These are phyloP conservation scores for Cryptocheilus praepositus DNA, from an alignment of 2,888 invertebrate species.

Conservation along the genomic window DNA sequence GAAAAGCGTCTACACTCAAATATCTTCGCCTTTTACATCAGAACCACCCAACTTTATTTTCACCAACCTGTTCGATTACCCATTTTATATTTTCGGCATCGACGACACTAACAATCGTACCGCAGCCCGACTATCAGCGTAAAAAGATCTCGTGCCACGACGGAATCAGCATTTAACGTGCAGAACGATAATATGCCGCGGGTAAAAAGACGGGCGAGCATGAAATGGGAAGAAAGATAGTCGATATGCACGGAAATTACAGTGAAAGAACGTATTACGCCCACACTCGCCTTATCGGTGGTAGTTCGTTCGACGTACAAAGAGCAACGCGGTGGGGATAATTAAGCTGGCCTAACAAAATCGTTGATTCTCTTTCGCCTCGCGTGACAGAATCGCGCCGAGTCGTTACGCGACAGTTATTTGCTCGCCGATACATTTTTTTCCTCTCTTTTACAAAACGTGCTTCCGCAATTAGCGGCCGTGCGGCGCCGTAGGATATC, in stretches of 20 bases:
- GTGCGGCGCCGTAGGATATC: conserved; percentile 24
- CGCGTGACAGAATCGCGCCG: conserved; percentile 42
- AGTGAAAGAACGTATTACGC: neutral
- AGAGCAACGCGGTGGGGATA: conserved; percentile 21
- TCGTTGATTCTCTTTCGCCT: conserved; percentile 43
- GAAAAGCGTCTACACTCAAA: too few relatives aligned
- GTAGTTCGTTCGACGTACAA: too few relatives aligned
- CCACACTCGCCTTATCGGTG: too few relatives aligned
- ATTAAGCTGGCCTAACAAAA: conserved; percentile 43
- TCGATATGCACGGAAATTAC: too few relatives aligned
- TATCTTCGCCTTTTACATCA: too few relatives aligned
- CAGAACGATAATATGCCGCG: neutral
- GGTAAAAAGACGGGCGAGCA: conserved; percentile 18
- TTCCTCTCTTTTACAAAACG: conserved; percentile 38
- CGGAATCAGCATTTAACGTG: too few relatives aligned
- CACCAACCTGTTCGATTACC: too few relatives aligned
- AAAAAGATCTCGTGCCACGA: too few relatives aligned
- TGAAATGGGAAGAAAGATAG: neutral
- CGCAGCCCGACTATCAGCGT: too few relatives aligned
- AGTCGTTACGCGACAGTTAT: conserved; percentile 38
- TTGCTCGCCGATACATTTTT: conserved; percentile 25
- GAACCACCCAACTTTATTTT: too few relatives aligned
- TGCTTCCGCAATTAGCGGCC: conserved; percentile 35
- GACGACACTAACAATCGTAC: too few relatives aligned
- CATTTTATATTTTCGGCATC: too few relatives aligned